Evolutionary conservation across 2,113 vertebrate genomes (phyloP).

Genomic region (Crypturellus undulatus): DNA sequence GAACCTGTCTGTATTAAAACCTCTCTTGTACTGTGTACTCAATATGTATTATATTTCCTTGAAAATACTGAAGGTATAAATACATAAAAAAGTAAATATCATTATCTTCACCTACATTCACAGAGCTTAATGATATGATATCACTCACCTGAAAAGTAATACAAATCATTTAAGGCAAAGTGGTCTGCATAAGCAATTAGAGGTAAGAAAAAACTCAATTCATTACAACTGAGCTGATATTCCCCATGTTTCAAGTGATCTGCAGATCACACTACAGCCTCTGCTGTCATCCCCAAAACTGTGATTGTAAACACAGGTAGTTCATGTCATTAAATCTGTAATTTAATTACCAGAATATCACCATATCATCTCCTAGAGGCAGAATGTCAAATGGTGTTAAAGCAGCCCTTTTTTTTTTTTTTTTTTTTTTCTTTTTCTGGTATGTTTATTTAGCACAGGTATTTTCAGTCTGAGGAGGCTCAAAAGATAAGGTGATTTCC

Average conservation of each 20-base stretch:
- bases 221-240: background rate
- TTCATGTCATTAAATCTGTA: background rate
- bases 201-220: background rate
- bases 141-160: background rate
- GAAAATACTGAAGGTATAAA: background rate
- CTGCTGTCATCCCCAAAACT: background rate
- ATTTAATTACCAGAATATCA: background rate
- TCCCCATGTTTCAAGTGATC: background rate
- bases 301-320: background rate
- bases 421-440: background rate
- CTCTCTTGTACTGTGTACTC: background rate
- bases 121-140: background rate
- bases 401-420: background rate
- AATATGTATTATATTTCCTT: background rate
- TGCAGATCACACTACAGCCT: background rate
- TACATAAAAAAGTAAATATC: background rate
- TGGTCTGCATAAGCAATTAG: background rate
- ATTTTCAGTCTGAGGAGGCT: background rate
- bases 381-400: background rate
- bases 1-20: background rate
- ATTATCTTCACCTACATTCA: background rate
- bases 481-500: background rate
- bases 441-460: conserved; percentile 26
- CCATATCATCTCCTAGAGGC: background rate
- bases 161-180: background rate